A percentile compares a stretch with the other conserved stretches of the same genome.
These are phyloP conservation scores for Zoanthus sansibaricus DNA, from an alignment of 92 coral and sea anemone species.

Conservation along the genomic window DNA sequence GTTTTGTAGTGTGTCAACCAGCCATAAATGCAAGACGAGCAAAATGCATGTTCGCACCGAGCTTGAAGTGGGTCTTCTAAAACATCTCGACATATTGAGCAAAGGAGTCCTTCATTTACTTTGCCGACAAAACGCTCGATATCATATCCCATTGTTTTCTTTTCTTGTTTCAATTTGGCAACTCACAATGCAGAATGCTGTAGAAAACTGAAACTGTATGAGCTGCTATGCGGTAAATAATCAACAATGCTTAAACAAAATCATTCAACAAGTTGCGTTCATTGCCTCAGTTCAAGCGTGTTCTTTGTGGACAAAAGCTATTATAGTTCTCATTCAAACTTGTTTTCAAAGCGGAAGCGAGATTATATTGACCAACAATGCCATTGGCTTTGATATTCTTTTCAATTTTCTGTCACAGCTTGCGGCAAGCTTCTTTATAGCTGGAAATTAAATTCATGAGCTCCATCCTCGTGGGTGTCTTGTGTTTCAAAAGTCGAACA, in stretches of 20 bases:
- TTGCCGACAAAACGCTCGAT: constrained; percentile 83
- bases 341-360: neutral
- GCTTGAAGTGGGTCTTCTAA: constrained; percentile 90
- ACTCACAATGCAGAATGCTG: neutral
- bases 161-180: neutral
- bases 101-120: constrained; percentile 87
- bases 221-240: neutral
- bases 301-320: neutral
- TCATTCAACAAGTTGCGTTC: neutral
- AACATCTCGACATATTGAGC: constrained; percentile 87
- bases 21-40: constrained; percentile 78
- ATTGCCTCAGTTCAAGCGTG: neutral
- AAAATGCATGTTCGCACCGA: constrained; percentile 92
- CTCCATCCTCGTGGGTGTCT: neutral
- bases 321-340: neutral
- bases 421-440: constrained; percentile 14
- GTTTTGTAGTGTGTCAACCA: constrained; percentile 90
- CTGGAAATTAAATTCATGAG: constrained; percentile 3
- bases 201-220: neutral
- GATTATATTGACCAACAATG: constrained; percentile 1
- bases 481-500: neutral
- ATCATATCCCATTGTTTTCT: constrained; percentile 79
- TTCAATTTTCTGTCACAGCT: constrained; percentile 31
- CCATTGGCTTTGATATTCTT: neutral
- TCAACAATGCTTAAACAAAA: neutral